These are phyloP conservation scores for Burhinus oedicnemus DNA, from an alignment of 2,113 vertebrate genomes.

Conservation along the genomic window DNA sequence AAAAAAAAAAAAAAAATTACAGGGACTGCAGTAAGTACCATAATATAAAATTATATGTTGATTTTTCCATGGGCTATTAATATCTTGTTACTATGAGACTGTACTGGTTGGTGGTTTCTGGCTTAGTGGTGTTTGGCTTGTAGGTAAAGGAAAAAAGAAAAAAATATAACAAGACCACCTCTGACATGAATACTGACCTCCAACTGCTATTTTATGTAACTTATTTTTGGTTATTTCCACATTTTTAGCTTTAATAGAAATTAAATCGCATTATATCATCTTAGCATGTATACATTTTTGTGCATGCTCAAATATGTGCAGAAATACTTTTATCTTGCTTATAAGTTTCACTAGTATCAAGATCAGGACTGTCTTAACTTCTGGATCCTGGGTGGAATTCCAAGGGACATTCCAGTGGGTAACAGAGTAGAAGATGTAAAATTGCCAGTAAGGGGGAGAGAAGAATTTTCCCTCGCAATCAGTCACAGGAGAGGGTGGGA, in stretches of 20 bases:
- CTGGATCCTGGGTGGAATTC: conserved; percentile 10
- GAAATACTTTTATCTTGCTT: conserved; percentile 15
- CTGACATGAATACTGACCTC: conserved; percentile 60
- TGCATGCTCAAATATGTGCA: background rate
- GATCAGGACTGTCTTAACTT: background rate
- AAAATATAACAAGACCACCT: conserved; percentile 68
- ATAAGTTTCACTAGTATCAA: background rate
- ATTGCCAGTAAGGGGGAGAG: background rate
- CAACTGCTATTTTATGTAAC: conserved; percentile 45
- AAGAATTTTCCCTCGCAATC: background rate
- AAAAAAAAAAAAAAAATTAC: background rate
- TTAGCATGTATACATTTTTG: background rate
- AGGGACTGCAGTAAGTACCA: background rate
- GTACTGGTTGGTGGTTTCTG: conserved; percentile 64
- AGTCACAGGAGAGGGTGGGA: background rate
- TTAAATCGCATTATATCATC: background rate
- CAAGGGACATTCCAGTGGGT: background rate
- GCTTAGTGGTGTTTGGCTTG: conserved; percentile 73
- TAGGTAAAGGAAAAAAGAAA: conserved; percentile 68
- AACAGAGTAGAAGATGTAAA: background rate
- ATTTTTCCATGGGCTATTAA: conserved; percentile 85
- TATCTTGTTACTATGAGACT: conserved; percentile 75
- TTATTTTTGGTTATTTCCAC: conserved; percentile 51
- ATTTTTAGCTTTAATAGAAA: conserved; percentile 24
- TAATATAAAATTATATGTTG: conserved; percentile 74